Conservation (phyloP, 2,797 vertebrate genomes). For the Chrysocyon brachyurus region DNA sequence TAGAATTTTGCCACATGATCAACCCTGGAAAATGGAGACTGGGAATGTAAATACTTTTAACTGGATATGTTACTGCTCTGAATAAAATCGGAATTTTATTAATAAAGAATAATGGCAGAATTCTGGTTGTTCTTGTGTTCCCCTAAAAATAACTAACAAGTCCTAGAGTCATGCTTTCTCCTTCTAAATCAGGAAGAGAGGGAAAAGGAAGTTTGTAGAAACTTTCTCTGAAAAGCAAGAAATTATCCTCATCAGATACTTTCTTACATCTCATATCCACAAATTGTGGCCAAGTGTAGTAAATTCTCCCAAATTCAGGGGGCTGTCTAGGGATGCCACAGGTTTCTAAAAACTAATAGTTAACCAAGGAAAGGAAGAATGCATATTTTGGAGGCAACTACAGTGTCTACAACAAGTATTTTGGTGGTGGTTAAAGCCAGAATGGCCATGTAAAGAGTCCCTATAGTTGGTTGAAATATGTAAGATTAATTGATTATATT, state of each 20-base stretch:
- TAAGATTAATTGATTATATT: background rate
- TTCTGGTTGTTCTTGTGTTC: background rate
- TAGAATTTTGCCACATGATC: background rate
- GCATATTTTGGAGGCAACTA: background rate
- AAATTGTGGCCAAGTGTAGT: background rate
- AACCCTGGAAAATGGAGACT: background rate
- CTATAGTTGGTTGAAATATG: background rate
- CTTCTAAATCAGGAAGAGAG: background rate
- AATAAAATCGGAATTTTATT: conserved; percentile 16
- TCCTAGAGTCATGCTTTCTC: background rate
- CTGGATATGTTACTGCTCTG: background rate
- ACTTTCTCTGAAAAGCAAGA: background rate
- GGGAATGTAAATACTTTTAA: background rate
- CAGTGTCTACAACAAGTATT: background rate
- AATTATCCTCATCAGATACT: background rate
- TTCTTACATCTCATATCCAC: background rate
- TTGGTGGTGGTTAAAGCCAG: background rate
- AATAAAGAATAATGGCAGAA: background rate
- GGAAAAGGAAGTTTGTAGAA: background rate
- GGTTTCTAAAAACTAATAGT: background rate
- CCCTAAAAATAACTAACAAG: background rate
- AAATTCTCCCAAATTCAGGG: background rate
- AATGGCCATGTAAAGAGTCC: background rate
- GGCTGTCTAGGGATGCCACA: background rate
- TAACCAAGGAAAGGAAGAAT: background rate